phyloP scores from a whole-genome alignment of 2,888 invertebrate genomes.

The Nephrotoma flavescens region DNA sequence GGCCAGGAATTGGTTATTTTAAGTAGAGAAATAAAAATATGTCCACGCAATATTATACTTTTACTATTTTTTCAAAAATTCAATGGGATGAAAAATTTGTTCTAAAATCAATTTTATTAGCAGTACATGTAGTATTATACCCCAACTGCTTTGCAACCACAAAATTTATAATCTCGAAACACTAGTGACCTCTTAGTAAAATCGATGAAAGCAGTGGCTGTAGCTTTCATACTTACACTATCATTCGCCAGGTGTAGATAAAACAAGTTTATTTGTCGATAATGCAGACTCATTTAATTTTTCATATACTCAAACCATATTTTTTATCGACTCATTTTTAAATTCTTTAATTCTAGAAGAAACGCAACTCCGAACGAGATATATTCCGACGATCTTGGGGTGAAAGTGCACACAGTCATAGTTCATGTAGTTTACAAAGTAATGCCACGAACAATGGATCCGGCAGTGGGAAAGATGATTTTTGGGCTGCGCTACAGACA shows the following conservation, averaged over 20 bases:
- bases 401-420: slow-evolving; percentile 50
- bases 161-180: too few species aligned
- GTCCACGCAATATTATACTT: too few species aligned
- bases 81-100: too few species aligned
- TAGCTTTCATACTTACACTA: neutral
- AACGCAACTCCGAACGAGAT: slow-evolving; percentile 46
- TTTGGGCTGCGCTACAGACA: slow-evolving; percentile 81
- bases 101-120: too few species aligned
- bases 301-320: neutral
- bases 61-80: too few species aligned
- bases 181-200: too few species aligned
- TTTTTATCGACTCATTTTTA: neutral
- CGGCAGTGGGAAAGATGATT: slow-evolving; percentile 56
- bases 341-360: slow-evolving; percentile 15
- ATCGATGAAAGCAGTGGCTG: too few species aligned
- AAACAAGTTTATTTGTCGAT: neutral
- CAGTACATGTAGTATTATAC: too few species aligned
- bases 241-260: neutral
- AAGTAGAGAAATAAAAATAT: too few species aligned
- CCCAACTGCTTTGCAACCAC: too few species aligned
- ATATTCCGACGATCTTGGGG: slow-evolving; percentile 66
- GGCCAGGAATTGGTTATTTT: too few species aligned
- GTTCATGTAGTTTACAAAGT: slow-evolving; percentile 40
- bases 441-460: slow-evolving; percentile 27
- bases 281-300: neutral